These are phyloP conservation scores for Bradypodion ventrale DNA, from an alignment of 2,797 vertebrate genomes.

Conservation along the genomic window DNA sequence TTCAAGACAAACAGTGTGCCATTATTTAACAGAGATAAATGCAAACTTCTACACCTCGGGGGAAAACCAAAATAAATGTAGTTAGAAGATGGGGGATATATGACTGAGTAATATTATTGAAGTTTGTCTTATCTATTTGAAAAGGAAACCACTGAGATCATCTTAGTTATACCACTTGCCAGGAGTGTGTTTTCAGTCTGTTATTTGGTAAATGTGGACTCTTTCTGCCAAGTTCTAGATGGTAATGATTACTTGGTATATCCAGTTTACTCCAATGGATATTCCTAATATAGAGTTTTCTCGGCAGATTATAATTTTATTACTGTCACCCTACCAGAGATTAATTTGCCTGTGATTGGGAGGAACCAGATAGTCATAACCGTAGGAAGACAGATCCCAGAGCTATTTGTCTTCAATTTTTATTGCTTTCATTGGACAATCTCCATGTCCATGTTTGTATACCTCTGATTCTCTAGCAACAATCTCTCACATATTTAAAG, in stretches of 20 bases:
- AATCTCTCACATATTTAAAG: neutral
- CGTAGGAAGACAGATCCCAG: slow-evolving; percentile 3
- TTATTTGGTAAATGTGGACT: neutral
- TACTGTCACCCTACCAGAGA: neutral
- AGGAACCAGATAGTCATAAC: neutral
- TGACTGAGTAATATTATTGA: too few relatives aligned
- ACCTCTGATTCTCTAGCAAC: slow-evolving; percentile 26
- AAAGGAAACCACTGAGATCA: neutral
- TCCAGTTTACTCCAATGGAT: neutral
- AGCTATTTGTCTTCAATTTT: slow-evolving; percentile 2
- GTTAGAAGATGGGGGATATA: too few relatives aligned
- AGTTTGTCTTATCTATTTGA: too few relatives aligned
- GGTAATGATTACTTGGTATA: neutral
- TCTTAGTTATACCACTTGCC: neutral
- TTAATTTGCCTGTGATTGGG: neutral
- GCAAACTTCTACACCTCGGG: too few relatives aligned
- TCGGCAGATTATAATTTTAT: neutral
- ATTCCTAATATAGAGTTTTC: slow-evolving; percentile 8
- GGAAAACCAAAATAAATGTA: too few relatives aligned
- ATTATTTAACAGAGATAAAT: too few relatives aligned
- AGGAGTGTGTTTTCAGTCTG: neutral
- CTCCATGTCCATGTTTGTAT: slow-evolving; percentile 13
- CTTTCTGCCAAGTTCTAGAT: neutral
- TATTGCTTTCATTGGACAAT: slow-evolving; percentile 13
- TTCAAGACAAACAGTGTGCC: too few relatives aligned